A percentile compares a stretch with the other conserved stretches of the same genome.
Evolutionary conservation across 2,888 invertebrate genomes (phyloP).

Genomic region (Diaphora mendica): DNA sequence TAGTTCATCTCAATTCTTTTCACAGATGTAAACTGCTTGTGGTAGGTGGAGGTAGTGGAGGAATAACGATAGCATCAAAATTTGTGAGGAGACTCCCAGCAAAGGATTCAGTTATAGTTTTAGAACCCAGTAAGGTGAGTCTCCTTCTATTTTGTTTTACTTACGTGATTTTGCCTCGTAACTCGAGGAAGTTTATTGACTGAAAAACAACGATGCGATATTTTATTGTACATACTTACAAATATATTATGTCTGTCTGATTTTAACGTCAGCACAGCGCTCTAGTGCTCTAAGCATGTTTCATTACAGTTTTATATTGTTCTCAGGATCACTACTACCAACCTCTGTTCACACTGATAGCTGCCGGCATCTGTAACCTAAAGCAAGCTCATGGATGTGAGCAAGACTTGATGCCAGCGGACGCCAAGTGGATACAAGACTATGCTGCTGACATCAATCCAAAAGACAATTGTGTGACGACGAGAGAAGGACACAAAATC

Average conservation of each 20-base stretch:
- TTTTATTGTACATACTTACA: no score
- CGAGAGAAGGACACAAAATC: slow-evolving; percentile 89
- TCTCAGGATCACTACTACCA: slow-evolving; percentile 96
- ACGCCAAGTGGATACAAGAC: slow-evolving; percentile 93
- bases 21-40: slow-evolving; percentile 93
- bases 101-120: slow-evolving; percentile 91
- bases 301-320: not conserved
- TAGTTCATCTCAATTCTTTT: slow-evolving; percentile 6
- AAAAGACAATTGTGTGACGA: slow-evolving; percentile 88
- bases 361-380: slow-evolving; percentile 93
- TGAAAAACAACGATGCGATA: no score
- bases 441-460: slow-evolving; percentile 91
- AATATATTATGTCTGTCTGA: no score
- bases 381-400: slow-evolving; percentile 88
- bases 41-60: slow-evolving; percentile 97
- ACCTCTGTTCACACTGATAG: slow-evolving; percentile 97
- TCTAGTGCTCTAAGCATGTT: no score
- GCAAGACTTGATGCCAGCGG: slow-evolving; percentile 90
- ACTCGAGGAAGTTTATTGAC: not conserved
- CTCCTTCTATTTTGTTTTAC: not conserved
- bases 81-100: slow-evolving; percentile 89
- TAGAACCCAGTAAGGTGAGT: slow-evolving; percentile 93
- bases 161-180: not conserved
- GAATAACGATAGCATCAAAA: slow-evolving; percentile 95
- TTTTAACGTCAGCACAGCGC: no score